Percentiles rank a stretch among this genome's conserved stretches.
Evolutionary conservation across 2,113 vertebrate genomes (phyloP).

Genomic region (Polypterus bichir): DNA sequence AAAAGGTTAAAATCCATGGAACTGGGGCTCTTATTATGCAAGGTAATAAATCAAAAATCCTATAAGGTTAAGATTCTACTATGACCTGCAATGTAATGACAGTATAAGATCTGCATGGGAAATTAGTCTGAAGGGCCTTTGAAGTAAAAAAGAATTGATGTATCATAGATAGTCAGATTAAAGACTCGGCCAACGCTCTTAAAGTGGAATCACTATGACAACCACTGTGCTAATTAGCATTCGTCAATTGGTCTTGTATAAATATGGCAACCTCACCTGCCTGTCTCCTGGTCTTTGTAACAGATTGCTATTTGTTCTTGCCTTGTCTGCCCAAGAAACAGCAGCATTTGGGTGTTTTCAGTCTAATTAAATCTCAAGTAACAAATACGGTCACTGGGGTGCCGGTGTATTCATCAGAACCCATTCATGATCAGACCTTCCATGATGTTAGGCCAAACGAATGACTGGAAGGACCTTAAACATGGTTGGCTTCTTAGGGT

Average conservation of each 20-base stretch:
- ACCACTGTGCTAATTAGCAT: conserved; percentile 10
- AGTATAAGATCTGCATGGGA: conserved; percentile 7
- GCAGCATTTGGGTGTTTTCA: too few relatives aligned
- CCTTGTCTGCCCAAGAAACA: too few relatives aligned
- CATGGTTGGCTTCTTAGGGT: too few relatives aligned
- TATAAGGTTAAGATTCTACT: conserved; percentile 11
- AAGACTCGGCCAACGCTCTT: conserved; percentile 6
- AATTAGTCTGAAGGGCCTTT: conserved; percentile 10
- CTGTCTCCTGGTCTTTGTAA: not conserved
- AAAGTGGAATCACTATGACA: not conserved
- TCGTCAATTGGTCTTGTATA: conserved; percentile 7
- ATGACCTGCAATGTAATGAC: conserved; percentile 7
- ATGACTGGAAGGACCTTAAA: too few relatives aligned
- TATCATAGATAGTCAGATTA: conserved; percentile 13
- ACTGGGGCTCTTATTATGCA: conserved; percentile 2
- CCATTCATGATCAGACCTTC: too few relatives aligned
- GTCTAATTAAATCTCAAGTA: too few relatives aligned
- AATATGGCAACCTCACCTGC: not conserved
- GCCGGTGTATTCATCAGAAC: too few relatives aligned
- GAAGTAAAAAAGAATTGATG: conserved; percentile 11
- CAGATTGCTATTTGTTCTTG: not conserved
- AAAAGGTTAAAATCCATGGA: conserved; percentile 9
- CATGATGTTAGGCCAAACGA: too few relatives aligned
- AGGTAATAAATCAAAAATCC: conserved; percentile 16
- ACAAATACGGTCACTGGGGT: too few relatives aligned